phyloP scores from a whole-genome alignment of 2,888 invertebrate species.

The Acheta domesticus region DNA sequence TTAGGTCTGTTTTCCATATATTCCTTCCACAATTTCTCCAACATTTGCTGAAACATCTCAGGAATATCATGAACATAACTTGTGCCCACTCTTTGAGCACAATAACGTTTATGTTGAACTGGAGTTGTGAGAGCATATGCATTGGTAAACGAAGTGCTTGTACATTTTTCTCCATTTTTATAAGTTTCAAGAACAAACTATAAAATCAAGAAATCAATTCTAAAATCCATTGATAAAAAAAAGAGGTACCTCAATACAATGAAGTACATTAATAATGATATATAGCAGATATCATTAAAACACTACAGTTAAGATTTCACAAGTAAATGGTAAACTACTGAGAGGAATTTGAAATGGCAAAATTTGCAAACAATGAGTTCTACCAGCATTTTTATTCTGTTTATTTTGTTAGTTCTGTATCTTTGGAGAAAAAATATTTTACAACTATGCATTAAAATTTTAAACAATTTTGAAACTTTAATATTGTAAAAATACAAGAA shows the following conservation, averaged over 20 bases:
- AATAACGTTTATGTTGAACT: conserved; percentile 91
- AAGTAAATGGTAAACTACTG: no score
- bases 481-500: no score
- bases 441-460: no score
- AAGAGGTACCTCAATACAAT: neutral
- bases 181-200: conserved; percentile 91
- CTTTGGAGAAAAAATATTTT: no score
- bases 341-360: no score
- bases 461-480: no score
- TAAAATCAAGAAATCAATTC: neutral
- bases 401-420: no score
- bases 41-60: conserved; percentile 95
- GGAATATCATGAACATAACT: conserved; percentile 97
- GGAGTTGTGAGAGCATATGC: conserved; percentile 97
- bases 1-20: conserved; percentile 64
- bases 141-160: conserved; percentile 90
- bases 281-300: no score
- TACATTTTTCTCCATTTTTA: conserved; percentile 80
- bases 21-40: conserved; percentile 80
- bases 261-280: no score
- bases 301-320: no score
- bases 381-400: no score
- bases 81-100: conserved; percentile 86
- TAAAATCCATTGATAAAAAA: neutral
- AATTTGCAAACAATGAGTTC: no score